These are phyloP conservation scores for Pollenia labialis DNA, from an alignment of 2,888 invertebrate species.

Conservation along the genomic window DNA sequence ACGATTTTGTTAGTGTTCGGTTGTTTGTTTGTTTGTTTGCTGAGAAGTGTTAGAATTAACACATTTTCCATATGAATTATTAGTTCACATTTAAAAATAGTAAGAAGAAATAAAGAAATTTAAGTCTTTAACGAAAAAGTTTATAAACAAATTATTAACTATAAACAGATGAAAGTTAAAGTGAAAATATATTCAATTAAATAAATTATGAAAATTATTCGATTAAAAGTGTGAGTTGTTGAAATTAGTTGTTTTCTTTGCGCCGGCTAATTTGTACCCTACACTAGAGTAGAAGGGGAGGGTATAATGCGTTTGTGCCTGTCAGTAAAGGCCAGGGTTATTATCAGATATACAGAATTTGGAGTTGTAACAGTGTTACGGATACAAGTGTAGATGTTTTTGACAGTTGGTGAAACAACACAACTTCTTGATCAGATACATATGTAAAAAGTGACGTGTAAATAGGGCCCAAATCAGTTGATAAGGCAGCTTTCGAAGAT, in stretches of 20 bases:
- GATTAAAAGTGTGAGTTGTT: slow-evolving; percentile 1
- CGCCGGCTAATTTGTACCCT: too few relatives aligned
- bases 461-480: too few relatives aligned
- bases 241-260: neutral
- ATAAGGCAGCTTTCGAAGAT: too few relatives aligned
- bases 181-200: neutral
- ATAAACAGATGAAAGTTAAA: slow-evolving; percentile 22
- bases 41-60: slow-evolving; percentile 58
- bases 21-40: neutral
- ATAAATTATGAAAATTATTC: slow-evolving; percentile 14
- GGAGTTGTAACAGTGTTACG: too few relatives aligned
- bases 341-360: too few relatives aligned
- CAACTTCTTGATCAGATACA: too few relatives aligned
- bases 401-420: too few relatives aligned
- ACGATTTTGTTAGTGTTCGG: neutral
- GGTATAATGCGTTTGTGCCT: too few relatives aligned
- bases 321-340: too few relatives aligned
- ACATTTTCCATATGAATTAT: slow-evolving; percentile 37
- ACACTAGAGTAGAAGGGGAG: too few relatives aligned
- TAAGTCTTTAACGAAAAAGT: neutral
- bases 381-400: too few relatives aligned
- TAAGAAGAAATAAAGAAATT: neutral
- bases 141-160: slow-evolving; percentile 34
- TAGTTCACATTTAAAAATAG: neutral
- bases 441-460: too few relatives aligned